Percentiles rank a stretch among this genome's conserved stretches.
These are phyloP conservation scores for Intellagama lesueurii DNA, from an alignment of 2,797 vertebrate species.

Conservation along the genomic window DNA sequence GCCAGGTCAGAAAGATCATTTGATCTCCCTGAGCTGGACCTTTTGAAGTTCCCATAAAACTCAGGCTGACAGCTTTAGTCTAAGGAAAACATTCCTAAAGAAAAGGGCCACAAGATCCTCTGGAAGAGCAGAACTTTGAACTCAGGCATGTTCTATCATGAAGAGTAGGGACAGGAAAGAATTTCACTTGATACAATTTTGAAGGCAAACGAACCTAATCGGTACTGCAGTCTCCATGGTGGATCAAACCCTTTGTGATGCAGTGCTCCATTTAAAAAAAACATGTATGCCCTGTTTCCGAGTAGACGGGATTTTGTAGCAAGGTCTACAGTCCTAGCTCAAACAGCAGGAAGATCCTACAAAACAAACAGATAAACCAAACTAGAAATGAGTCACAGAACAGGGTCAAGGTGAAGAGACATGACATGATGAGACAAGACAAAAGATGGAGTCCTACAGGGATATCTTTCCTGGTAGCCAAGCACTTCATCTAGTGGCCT, in stretches of 20 bases:
- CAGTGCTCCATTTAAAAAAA: background rate
- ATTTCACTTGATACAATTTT: background rate
- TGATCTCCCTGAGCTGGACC: too few species aligned
- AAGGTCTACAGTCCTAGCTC: too few species aligned
- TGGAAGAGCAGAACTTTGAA: conserved; percentile 1
- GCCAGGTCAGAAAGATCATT: background rate
- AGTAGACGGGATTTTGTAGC: too few species aligned
- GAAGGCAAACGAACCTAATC: background rate
- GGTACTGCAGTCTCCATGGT: background rate
- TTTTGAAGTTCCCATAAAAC: background rate
- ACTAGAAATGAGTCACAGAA: too few species aligned
- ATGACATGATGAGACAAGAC: too few species aligned
- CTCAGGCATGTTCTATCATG: background rate
- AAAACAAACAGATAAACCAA: too few species aligned
- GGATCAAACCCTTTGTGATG: background rate
- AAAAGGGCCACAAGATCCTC: background rate
- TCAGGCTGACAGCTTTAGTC: background rate
- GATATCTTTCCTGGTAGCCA: too few species aligned
- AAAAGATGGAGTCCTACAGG: too few species aligned
- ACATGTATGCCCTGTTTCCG: too few species aligned
- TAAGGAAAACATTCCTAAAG: background rate
- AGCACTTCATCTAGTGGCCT: too few species aligned
- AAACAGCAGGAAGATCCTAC: too few species aligned
- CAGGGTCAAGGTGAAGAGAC: too few species aligned
- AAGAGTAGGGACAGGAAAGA: background rate